Evolutionary conservation across 2,113 vertebrate genomes (phyloP).

Genomic region (Brachyhypopomus gauderio): DNA sequence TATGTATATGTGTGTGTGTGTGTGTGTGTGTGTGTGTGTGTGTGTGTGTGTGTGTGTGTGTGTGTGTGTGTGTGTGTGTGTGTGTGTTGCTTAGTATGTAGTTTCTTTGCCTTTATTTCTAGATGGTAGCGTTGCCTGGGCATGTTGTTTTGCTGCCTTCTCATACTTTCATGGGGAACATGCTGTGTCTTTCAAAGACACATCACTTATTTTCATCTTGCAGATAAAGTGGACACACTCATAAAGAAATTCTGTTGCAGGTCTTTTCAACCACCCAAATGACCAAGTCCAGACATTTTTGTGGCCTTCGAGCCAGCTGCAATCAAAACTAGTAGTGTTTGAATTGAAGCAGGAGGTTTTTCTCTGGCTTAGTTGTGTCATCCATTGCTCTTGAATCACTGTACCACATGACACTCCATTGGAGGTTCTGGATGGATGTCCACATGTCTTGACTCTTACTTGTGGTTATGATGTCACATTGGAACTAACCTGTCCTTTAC

Average conservation of each 20-base stretch:
- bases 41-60: too few species aligned
- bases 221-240: background rate
- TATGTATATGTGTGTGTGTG: too few species aligned
- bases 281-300: conserved; percentile 35
- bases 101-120: background rate
- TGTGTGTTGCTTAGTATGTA: background rate
- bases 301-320: conserved; percentile 14
- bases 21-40: too few species aligned
- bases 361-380: background rate
- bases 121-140: background rate
- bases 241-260: background rate
- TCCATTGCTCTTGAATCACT: conserved; percentile 49
- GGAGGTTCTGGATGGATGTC: conserved; percentile 53
- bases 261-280: background rate
- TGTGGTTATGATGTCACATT: conserved; percentile 66
- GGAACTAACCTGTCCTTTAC: conserved; percentile 55
- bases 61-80: too few species aligned
- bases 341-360: background rate
- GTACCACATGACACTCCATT: conserved; percentile 52
- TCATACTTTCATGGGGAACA: background rate
- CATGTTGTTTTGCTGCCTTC: background rate
- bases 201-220: conserved; percentile 15
- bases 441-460: conserved; percentile 37
- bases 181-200: background rate
- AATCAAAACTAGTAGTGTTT: background rate